Percentiles rank a stretch among this genome's conserved stretches.
These are phyloP conservation scores for Ptyas mucosa DNA, from an alignment of 2,113 vertebrate genomes.

Conservation along the genomic window DNA sequence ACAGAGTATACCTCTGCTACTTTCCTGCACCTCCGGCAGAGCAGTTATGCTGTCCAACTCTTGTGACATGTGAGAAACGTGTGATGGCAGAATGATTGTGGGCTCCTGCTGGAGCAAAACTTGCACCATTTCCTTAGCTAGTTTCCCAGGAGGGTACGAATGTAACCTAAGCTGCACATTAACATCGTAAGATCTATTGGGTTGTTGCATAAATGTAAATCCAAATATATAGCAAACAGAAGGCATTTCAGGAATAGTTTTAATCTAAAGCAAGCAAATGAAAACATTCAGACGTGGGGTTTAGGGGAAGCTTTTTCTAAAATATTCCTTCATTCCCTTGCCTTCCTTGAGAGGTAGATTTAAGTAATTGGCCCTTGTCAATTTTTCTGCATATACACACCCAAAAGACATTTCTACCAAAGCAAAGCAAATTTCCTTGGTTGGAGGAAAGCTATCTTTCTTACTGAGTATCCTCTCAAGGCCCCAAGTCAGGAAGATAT, in stretches of 20 bases:
- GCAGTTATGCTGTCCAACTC: not conserved
- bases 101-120: not conserved
- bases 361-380: not conserved
- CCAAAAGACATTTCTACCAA: not conserved
- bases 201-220: not conserved
- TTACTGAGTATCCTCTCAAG: not conserved
- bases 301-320: not conserved
- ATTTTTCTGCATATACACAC: not conserved
- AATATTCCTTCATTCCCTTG: not conserved
- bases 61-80: not conserved
- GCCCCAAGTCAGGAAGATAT: not conserved
- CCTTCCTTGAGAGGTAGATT: not conserved
- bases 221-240: not conserved
- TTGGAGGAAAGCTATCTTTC: not conserved
- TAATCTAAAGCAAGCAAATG: not conserved
- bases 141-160: not conserved
- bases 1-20: not conserved
- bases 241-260: not conserved
- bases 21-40: not conserved
- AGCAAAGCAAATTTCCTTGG: not conserved
- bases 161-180: not conserved
- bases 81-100: not conserved
- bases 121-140: not conserved
- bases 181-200: not conserved
- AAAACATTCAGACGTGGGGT: not conserved